A percentile compares a stretch with the other conserved stretches of the same genome.
These are phyloP conservation scores for Archips xylosteana DNA, from an alignment of 2,888 invertebrate species.

Conservation along the genomic window DNA sequence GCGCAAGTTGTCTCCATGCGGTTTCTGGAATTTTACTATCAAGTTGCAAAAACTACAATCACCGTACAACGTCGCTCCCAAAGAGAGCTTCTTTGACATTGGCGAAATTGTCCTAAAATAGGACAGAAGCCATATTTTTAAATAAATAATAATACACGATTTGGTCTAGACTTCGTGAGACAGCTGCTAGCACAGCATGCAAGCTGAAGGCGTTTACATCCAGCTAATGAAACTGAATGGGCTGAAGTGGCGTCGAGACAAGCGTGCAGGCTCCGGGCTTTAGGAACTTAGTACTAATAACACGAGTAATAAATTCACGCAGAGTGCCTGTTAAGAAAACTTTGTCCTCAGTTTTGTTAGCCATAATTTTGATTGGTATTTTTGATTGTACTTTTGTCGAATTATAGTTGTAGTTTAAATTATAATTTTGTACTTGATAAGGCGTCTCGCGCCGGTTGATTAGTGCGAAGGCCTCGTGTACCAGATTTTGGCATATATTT, in stretches of 20 bases:
- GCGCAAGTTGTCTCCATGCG: no score
- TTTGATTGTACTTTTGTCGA: slow-evolving; percentile 74
- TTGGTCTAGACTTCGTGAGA: not conserved
- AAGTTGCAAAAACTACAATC: no score
- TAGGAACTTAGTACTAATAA: slow-evolving; percentile 67
- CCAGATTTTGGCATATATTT: slow-evolving; percentile 29
- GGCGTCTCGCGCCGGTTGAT: slow-evolving; percentile 31
- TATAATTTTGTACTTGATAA: slow-evolving; percentile 63
- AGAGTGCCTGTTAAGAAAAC: slow-evolving; percentile 81
- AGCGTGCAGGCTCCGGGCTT: slow-evolving; percentile 4
- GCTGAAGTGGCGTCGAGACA: not conserved
- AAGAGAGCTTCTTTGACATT: no score
- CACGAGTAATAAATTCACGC: slow-evolving; percentile 77
- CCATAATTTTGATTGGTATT: slow-evolving; percentile 80
- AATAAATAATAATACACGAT: no score
- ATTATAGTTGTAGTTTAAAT: slow-evolving; percentile 78
- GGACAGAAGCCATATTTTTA: no score
- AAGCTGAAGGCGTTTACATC: not conserved
- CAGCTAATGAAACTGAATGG: not conserved
- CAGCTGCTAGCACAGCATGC: not conserved
- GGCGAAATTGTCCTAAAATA: no score
- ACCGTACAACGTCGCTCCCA: no score
- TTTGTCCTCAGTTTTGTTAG: slow-evolving; percentile 79
- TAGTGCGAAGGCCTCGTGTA: slow-evolving; percentile 20
- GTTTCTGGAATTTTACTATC: no score